Percentiles rank a stretch among this genome's conserved stretches.
Conservation (phyloP, 1,140 invertebrate species). For the Drosophila ironensis region DNA sequence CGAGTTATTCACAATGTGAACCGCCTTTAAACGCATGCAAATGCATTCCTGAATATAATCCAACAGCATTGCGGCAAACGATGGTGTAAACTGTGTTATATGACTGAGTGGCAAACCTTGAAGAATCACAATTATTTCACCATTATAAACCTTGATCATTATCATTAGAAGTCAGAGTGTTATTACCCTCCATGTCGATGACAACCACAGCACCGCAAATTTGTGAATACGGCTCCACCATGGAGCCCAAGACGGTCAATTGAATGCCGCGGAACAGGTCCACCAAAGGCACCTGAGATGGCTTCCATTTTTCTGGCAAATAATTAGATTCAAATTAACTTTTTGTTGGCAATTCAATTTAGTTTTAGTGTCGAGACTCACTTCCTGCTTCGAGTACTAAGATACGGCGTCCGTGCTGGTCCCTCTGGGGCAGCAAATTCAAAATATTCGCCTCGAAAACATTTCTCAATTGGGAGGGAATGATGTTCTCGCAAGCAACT, state of each 20-base stretch:
- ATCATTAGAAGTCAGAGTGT: neutral
- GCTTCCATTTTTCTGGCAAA: slow-evolving; percentile 85
- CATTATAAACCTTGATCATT: neutral
- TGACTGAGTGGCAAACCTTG: slow-evolving; percentile 85
- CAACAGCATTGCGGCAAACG: slow-evolving; percentile 85
- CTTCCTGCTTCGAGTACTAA: slow-evolving; percentile 84
- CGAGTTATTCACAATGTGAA: slow-evolving; percentile 91
- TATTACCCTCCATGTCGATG: slow-evolving; percentile 85
- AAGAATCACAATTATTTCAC: neutral
- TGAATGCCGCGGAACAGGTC: slow-evolving; percentile 85
- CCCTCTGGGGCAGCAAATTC: slow-evolving; percentile 84
- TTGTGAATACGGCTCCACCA: slow-evolving; percentile 86
- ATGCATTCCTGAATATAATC: slow-evolving; percentile 87
- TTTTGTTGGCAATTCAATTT: neutral
- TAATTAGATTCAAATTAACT: neutral
- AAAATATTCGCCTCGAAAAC: slow-evolving; percentile 83
- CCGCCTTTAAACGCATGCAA: slow-evolving; percentile 85
- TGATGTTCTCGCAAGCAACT: slow-evolving; percentile 83
- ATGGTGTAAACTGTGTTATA: slow-evolving; percentile 88
- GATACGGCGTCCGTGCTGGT: slow-evolving; percentile 83
- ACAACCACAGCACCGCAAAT: slow-evolving; percentile 86
- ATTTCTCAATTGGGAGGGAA: slow-evolving; percentile 82
- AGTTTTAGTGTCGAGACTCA: slow-evolving; percentile 70
- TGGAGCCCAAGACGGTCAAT: slow-evolving; percentile 84
- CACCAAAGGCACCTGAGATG: slow-evolving; percentile 83